phyloP scores from a whole-genome alignment of 2,888 invertebrate genomes.

The Eupithecia insigniata region DNA sequence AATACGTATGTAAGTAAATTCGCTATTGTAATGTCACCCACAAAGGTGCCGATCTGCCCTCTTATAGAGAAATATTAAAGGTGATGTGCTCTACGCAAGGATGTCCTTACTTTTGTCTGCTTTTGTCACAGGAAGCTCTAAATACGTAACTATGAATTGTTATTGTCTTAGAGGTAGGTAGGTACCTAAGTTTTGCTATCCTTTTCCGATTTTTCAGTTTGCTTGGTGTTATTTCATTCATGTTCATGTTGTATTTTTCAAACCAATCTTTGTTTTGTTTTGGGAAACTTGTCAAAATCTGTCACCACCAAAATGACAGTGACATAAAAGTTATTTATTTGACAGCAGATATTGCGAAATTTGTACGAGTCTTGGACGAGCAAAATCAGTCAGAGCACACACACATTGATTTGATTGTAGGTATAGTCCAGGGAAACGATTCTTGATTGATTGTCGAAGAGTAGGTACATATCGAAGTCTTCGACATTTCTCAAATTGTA shows the following conservation, averaged over 20 bases:
- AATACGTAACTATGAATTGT: not conserved
- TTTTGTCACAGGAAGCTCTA: not conserved
- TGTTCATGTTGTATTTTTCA: not conserved
- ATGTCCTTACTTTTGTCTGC: too few relatives aligned
- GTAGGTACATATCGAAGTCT: too few relatives aligned
- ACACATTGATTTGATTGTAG: too few relatives aligned
- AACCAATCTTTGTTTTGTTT: not conserved
- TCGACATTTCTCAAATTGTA: too few relatives aligned
- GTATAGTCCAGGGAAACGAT: too few relatives aligned
- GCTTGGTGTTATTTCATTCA: conserved; percentile 2
- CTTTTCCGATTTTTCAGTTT: not conserved
- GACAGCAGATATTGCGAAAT: too few relatives aligned
- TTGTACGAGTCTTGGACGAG: too few relatives aligned
- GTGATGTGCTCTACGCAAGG: not conserved
- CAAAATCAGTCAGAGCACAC: too few relatives aligned
- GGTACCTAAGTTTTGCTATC: not conserved
- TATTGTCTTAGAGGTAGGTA: not conserved
- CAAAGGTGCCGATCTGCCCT: not conserved
- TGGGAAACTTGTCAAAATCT: too few relatives aligned
- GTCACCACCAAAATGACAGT: too few relatives aligned
- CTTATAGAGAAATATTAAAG: not conserved
- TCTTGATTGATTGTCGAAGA: too few relatives aligned
- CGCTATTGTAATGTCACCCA: not conserved
- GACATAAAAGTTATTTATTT: too few relatives aligned
- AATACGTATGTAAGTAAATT: not conserved